These are phyloP conservation scores for Periphyllus acericola DNA, from an alignment of 2,888 invertebrate species.

Conservation along the genomic window DNA sequence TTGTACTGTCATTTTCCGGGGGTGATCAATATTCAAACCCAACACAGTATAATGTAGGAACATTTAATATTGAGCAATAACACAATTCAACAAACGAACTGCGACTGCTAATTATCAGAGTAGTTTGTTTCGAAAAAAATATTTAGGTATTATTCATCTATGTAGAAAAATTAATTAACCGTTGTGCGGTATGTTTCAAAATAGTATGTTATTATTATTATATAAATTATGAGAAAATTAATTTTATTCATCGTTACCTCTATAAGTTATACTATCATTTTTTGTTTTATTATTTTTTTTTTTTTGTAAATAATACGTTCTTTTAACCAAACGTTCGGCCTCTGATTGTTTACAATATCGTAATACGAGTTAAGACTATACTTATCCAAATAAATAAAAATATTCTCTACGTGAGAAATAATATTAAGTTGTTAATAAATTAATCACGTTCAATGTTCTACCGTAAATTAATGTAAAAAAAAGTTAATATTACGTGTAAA, in stretches of 20 bases:
- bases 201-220: background rate
- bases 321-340: conserved; percentile 8
- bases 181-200: background rate
- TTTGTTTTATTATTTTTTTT: no score
- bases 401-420: background rate
- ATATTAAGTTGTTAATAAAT: conserved; percentile 29
- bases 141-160: background rate
- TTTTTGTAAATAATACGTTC: conserved; percentile 37
- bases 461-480: conserved; percentile 17
- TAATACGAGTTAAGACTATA: conserved; percentile 43
- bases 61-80: background rate
- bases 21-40: background rate
- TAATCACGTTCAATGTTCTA: conserved; percentile 35
- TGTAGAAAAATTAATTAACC: background rate
- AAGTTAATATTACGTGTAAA: conserved; percentile 29
- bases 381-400: conserved; percentile 10
- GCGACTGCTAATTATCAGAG: background rate
- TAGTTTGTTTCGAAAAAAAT: background rate
- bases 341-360: conserved; percentile 41
- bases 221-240: background rate
- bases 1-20: background rate
- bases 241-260: background rate
- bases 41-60: background rate
- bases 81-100: background rate
- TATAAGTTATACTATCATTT: conserved; percentile 3